Evolutionary conservation across 2,888 invertebrate genomes (phyloP), one percentile per base, ranked within the genome.

Genomic region (Trypoxylon attenuatum): DNA sequence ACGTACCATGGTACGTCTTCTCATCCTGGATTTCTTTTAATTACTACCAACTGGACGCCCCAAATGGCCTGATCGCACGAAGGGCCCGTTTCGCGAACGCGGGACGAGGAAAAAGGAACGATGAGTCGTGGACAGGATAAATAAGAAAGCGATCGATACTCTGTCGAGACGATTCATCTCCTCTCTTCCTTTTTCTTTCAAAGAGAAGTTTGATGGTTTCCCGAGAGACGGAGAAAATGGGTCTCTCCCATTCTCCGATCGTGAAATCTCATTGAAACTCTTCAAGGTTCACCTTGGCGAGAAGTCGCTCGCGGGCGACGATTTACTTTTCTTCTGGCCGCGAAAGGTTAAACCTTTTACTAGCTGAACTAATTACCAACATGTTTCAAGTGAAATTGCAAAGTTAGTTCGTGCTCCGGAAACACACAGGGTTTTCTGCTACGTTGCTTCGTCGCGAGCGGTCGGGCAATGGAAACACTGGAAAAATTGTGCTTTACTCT

Each of bases 351-450:
- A n/a, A 51, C 38, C 52, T 58, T 55, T 52, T 62, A 49, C 63
- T 21, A 52, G 38, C 67, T 62, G 47, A 67, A 69, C 62, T 69
- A 69, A 69, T 69, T 69, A 69, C 61, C 55, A 55, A 21, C 45
- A 38, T 68, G 63, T 55, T 59, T 52, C 51, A 33, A 29, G 27
- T 43, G 23, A 33, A 43, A 25, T 25, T 25, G 60, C 46, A 41
- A 61, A 66, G 56, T 52, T 61, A 53, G 50, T 50, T 56, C 25
- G 53, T 45, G 47, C 59, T 41, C 33, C 8, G 5, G n/a, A n/a
- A n/a, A n/a, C n/a, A n/a, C n/a, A n/a, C n/a, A n/a, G n/a, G n/a
- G n/a, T n/a, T n/a, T n/a, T n/a, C n/a, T n/a, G n/a, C n/a, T n/a
- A n/a, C n/a, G n/a, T n/a, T n/a, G n/a, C n/a, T 49, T 45, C 46